Evolutionary conservation across 1,140 invertebrate genomes (phyloP).

Genomic region (Megalopta genalis): DNA sequence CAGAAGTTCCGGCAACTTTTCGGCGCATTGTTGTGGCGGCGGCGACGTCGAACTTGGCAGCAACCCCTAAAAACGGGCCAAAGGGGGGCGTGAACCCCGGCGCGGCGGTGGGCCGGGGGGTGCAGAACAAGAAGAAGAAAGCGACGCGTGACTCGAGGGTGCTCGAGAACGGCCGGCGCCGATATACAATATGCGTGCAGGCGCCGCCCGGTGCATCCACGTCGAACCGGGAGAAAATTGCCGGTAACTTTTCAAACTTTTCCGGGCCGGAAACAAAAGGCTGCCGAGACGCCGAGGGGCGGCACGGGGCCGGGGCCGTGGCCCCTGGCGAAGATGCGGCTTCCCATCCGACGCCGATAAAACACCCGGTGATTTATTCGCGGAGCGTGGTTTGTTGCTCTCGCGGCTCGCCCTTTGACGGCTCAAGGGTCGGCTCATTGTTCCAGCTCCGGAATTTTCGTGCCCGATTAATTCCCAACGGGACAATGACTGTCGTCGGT

Average conservation of each 20-base stretch:
- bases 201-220: neutral
- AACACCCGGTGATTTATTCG: neutral
- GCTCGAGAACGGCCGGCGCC: constrained; percentile 9
- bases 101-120: no score
- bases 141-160: neutral
- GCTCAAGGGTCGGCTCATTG: neutral
- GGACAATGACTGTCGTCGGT: neutral
- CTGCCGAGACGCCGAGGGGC: neutral
- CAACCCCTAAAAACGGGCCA: constrained; percentile 39
- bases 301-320: no score
- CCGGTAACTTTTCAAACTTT: neutral
- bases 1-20: constrained; percentile 67
- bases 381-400: neutral
- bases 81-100: neutral
- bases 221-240: neutral
- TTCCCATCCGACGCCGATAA: neutral
- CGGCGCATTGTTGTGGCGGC: constrained; percentile 67
- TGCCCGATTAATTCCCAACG: neutral
- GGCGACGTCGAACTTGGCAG: constrained; percentile 66
- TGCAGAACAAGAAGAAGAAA: constrained; percentile 14
- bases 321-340: no score
- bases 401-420: neutral
- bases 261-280: neutral
- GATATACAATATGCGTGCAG: constrained; percentile 51
- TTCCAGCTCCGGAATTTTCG: neutral